These are phyloP conservation scores for Petrocephalus microphthalmus DNA, from an alignment of 2,113 vertebrate genomes.

Conservation along the genomic window DNA sequence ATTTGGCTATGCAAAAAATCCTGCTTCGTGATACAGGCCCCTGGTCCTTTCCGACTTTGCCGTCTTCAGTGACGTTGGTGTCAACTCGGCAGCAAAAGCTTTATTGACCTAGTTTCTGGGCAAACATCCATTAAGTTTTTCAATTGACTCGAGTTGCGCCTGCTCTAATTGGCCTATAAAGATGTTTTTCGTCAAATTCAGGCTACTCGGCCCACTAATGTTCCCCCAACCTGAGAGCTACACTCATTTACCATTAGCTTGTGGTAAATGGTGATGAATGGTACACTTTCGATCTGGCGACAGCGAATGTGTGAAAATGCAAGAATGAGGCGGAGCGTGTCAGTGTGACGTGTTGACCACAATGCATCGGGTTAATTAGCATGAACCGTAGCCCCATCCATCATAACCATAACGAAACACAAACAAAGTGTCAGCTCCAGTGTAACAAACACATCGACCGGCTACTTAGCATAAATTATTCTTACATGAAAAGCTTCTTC, in stretches of 20 bases:
- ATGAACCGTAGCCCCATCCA: slow-evolving; percentile 99
- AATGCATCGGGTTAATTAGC: slow-evolving; percentile 99
- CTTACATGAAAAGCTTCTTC: slow-evolving; percentile 99
- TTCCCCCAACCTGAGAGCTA: slow-evolving; percentile 47
- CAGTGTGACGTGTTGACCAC: slow-evolving; percentile 82
- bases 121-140: slow-evolving; percentile 59
- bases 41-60: background rate
- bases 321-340: slow-evolving; percentile 85
- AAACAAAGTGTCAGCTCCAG: slow-evolving; percentile 99
- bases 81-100: background rate
- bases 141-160: slow-evolving; percentile 58
- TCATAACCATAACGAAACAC: slow-evolving; percentile 99
- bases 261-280: slow-evolving; percentile 81
- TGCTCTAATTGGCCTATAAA: slow-evolving; percentile 59
- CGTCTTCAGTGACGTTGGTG: background rate
- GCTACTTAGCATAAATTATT: slow-evolving; percentile 99
- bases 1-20: background rate
- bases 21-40: background rate
- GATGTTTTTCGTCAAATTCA: slow-evolving; percentile 57
- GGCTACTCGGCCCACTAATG: background rate
- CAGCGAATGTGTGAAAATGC: slow-evolving; percentile 82
- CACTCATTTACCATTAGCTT: slow-evolving; percentile 67
- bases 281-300: slow-evolving; percentile 87
- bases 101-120: background rate
- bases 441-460: slow-evolving; percentile 99